Evolutionary conservation across 2,797 vertebrate genomes (phyloP).

Genomic region (Carduelis carduelis): DNA sequence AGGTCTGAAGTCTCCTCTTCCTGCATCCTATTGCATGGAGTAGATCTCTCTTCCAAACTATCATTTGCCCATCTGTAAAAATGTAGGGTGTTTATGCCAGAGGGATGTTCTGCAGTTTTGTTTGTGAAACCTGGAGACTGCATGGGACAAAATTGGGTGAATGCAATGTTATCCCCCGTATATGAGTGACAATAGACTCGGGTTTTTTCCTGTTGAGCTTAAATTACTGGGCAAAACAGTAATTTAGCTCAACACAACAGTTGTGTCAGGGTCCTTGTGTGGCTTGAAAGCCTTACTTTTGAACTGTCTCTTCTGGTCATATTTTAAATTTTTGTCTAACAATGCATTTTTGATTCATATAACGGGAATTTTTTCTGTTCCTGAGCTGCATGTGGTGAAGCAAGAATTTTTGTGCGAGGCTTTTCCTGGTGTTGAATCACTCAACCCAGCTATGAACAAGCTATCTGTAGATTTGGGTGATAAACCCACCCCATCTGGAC

Average conservation of each 20-base stretch:
- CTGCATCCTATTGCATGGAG: background rate
- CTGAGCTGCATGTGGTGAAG: background rate
- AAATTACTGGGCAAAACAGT: background rate
- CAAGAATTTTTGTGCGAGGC: background rate
- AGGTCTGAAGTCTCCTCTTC: background rate
- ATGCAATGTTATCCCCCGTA: background rate
- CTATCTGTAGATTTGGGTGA: background rate
- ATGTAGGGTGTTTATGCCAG: background rate
- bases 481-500: background rate
- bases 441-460: background rate
- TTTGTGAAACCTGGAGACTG: background rate
- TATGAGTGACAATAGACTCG: fast-evolving
- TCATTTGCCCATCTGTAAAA: background rate
- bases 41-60: background rate
- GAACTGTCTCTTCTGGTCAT: background rate
- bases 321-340: background rate
- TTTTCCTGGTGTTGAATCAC: background rate
- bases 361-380: background rate
- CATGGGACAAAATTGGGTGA: background rate
- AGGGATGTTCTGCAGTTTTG: background rate
- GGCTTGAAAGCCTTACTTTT: background rate
- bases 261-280: background rate
- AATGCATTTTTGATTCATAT: background rate
- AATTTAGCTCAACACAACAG: background rate
- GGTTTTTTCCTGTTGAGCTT: background rate